Evolutionary conservation across 1,140 invertebrate genomes (phyloP), one percentile per base, ranked within the genome.

Genomic region (Cyphomyrmex costatus): DNA sequence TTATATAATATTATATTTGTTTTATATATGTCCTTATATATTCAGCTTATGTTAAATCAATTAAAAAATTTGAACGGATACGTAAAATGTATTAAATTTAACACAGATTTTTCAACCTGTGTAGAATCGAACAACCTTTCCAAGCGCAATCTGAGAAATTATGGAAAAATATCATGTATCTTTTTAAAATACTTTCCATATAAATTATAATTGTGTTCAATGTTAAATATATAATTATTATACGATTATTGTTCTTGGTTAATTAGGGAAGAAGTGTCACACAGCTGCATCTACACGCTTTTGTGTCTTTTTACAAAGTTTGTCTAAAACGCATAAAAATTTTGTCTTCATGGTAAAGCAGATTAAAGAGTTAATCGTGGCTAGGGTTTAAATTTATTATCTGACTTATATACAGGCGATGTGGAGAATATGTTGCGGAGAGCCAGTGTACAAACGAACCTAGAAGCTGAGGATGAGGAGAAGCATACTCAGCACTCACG

Each of bases 351-450:
- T 33, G 53, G 36, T n/a, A 60, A 83, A 74, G 68, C 36, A 74
- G 53, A 83, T 83, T 83, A 83, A 73, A 74, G 68, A 74, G 79
- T 83, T 83, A 83, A 83, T 83, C 70, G 68, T 74, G 53, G 79
- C 53, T 49, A 61, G 36, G 27, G 79, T 56, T 74, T 83, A 83
- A 83, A 83, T 83, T 83, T 83, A 83, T 83, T 83, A 83, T 83
- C 70, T 60, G 68, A 71, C 71, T 92, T 92, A 42, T 42, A 0
- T 42, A 30, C 89, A 94, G 93, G 90, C 80, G 93, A 93, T 61
- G 85, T 76, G 27, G 88, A 89, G 85, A 93, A 92, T 86, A 90
- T 87, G 80, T 84, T 93, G 58, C 88, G 92, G 24, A 91, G 90
- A 46, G 89, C 88, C n/a, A 90, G 92, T 76, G 53, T 78, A 24